phyloP scores from a whole-genome alignment of 2,797 vertebrate species.

The Brachyrhaphis roseni region DNA sequence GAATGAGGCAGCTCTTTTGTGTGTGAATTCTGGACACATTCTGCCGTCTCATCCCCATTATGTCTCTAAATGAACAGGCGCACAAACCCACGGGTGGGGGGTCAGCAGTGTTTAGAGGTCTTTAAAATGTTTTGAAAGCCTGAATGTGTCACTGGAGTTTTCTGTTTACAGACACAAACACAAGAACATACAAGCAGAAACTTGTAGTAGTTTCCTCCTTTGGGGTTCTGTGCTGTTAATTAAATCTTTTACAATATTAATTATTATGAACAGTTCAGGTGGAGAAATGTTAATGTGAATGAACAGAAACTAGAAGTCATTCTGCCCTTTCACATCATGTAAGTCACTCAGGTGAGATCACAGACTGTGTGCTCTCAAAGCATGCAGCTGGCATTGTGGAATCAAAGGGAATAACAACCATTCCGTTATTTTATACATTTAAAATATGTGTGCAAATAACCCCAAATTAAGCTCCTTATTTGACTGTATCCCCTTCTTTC shows the following conservation, averaged over 20 bases:
- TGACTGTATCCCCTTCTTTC: no score
- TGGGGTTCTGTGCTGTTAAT: not conserved
- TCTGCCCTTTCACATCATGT: not conserved
- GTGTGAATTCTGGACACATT: slow-evolving; percentile 69
- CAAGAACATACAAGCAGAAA: slow-evolving; percentile 1
- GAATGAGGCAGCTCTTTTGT: slow-evolving; percentile 78
- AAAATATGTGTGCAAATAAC: not conserved
- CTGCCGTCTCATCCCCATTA: slow-evolving; percentile 70
- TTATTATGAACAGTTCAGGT: not conserved
- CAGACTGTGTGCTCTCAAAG: not conserved
- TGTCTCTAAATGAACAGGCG: slow-evolving; percentile 43
- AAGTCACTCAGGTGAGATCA: not conserved
- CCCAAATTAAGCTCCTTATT: not conserved
- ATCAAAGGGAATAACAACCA: not conserved
- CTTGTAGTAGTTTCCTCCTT: not conserved
- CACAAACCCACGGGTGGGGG: slow-evolving; percentile 38
- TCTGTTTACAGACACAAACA: slow-evolving; percentile 40
- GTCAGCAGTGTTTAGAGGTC: slow-evolving; percentile 40
- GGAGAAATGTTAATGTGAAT: not conserved
- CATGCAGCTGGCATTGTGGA: not conserved
- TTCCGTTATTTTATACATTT: not conserved
- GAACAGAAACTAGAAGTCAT: not conserved
- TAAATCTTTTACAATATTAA: not conserved
- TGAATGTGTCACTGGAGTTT: slow-evolving; percentile 54
- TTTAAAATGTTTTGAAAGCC: slow-evolving; percentile 57